Evolutionary conservation across 92 coral and sea anemone species (phyloP), one percentile per base, ranked within the genome.

Genomic region (Epizoanthus illoricatus): DNA sequence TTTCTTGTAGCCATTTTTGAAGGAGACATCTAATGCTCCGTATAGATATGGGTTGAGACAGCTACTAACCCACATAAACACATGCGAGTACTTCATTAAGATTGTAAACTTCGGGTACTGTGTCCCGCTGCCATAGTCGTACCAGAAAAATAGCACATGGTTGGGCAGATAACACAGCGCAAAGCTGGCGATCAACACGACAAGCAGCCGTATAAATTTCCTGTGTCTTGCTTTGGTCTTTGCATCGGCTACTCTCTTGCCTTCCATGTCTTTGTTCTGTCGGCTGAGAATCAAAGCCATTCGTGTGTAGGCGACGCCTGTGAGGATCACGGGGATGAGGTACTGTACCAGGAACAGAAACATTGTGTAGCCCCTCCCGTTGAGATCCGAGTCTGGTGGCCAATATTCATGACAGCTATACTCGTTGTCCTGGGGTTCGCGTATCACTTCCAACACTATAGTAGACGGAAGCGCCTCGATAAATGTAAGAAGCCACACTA

Each of bases 111-210:
- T 94, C 11, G 98, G 97, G 74, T 89, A 81, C 20, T 71, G 17
- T 17, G 70, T 80, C 2, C 99, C 99, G 11, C 88, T 45, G 11
- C 99, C 99, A 67, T 91, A 93, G 78, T 97, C 99, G 20, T 84
- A 86, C 99, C 99, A 97, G 81, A 97, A 89, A 85, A 97, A 97
- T 71, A 97, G 81, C 60, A 97, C 94, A 63, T 97, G 97, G 73
- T 94, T 94, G 3, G 98, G 99, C 7, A 97, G 97, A 80, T 90
- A 94, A 61, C 97, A 97, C 19, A 97, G 59, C 2, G 99, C 99
- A 61, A 97, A 97, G 62, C 94, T 94, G 20, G 86, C 94, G 40
- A 94, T 94, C 47, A 97, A 85, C 36, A 97, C 91, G 75, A 94
- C 88, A 49, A 97, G 85, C 4, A 97, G 87, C 12, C 94, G 86